Conservation (phyloP, 2,888 invertebrate genomes). For the Cheilosia soror region DNA sequence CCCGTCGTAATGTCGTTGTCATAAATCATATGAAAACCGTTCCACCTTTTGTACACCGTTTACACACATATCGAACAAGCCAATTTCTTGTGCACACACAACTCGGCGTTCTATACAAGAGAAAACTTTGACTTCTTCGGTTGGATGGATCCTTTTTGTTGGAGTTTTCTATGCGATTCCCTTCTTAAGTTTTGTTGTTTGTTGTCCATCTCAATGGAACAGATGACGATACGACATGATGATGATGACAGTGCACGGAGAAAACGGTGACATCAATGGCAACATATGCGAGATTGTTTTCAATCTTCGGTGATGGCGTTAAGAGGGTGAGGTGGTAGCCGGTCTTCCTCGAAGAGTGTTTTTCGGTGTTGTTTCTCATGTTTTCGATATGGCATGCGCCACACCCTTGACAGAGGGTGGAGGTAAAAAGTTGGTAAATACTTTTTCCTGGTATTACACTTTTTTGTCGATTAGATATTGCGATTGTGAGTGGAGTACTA, state of each 20-base stretch:
- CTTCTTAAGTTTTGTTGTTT: slow-evolving; percentile 31
- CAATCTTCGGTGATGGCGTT: background rate
- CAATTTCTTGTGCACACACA: slow-evolving; percentile 58
- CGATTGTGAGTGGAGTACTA: too few species aligned
- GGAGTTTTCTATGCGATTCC: background rate
- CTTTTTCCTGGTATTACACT: too few species aligned
- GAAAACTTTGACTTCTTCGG: slow-evolving; percentile 28
- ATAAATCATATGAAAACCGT: slow-evolving; percentile 67
- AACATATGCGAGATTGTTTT: slow-evolving; percentile 55
- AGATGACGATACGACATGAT: slow-evolving; percentile 57
- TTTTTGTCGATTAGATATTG: too few species aligned
- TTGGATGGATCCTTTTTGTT: slow-evolving; percentile 17
- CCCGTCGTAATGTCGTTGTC: slow-evolving; percentile 64
- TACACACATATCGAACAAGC: slow-evolving; percentile 61
- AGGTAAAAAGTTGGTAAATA: too few species aligned
- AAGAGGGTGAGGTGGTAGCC: background rate
- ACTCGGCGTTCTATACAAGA: background rate
- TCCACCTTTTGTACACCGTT: slow-evolving; percentile 67
- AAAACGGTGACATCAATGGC: slow-evolving; percentile 49
- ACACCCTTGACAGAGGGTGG: slow-evolving; percentile 6
- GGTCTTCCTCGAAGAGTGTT: background rate
- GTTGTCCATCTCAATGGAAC: slow-evolving; percentile 40
- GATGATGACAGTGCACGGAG: slow-evolving; percentile 60
- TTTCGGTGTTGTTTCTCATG: slow-evolving; percentile 3
- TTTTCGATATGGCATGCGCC: slow-evolving; percentile 1